These are phyloP conservation scores for Syrphus vitripennis DNA, from an alignment of 2,888 invertebrate genomes.

Conservation along the genomic window DNA sequence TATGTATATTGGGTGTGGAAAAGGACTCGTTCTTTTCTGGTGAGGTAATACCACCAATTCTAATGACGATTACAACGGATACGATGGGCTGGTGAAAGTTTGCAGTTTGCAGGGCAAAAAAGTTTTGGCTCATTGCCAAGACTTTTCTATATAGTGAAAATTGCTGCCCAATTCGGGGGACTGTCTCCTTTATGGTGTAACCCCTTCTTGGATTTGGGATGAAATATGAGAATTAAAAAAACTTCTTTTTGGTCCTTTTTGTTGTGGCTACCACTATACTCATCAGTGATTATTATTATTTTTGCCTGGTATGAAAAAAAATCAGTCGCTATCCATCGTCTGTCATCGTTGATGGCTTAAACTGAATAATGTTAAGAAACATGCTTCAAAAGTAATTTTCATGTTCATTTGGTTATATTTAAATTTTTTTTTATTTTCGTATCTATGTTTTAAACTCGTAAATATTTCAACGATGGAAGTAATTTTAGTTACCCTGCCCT, in stretches of 20 bases:
- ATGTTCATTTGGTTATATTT: not conserved
- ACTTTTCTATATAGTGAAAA: slow-evolving; percentile 44
- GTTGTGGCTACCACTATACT: slow-evolving; percentile 32
- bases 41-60: slow-evolving; percentile 61
- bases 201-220: slow-evolving; percentile 9
- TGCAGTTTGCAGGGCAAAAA: slow-evolving; percentile 57
- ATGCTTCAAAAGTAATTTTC: not conserved
- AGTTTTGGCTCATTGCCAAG: slow-evolving; percentile 53
- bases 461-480: no score
- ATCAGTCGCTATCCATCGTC: not conserved
- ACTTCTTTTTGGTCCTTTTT: slow-evolving; percentile 6
- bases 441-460: no score
- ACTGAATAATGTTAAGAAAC: not conserved
- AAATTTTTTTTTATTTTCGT: not conserved
- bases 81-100: slow-evolving; percentile 58
- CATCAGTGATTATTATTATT: slow-evolving; percentile 52
- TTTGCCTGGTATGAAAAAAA: slow-evolving; percentile 20
- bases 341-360: not conserved
- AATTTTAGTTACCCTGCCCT: no score
- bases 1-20: slow-evolving; percentile 9
- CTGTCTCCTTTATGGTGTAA: slow-evolving; percentile 35
- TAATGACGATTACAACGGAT: slow-evolving; percentile 69
- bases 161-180: slow-evolving; percentile 52
- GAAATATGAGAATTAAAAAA: slow-evolving; percentile 34
- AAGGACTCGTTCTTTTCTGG: slow-evolving; percentile 37